Evolutionary conservation across 2,888 invertebrate species (phyloP).

Genomic region (Dexiosoma caninum): DNA sequence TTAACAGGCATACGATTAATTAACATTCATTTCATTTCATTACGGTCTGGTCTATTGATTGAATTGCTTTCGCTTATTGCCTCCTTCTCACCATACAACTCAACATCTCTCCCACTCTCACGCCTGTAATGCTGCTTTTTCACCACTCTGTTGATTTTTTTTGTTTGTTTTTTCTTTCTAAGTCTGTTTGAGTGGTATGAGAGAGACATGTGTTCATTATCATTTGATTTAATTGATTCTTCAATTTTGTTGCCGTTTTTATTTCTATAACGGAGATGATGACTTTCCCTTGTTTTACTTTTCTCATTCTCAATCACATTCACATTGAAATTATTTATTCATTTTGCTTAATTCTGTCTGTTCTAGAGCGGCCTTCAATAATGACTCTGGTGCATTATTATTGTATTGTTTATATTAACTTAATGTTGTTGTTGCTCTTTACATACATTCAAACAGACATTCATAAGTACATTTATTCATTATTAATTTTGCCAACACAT

Average conservation of each 20-base stretch:
- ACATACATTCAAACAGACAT: not conserved
- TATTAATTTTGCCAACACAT: not conserved
- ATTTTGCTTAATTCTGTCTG: not conserved
- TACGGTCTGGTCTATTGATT: slow-evolving; percentile 35
- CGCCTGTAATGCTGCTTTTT: too few relatives aligned
- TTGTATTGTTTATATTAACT: slow-evolving; percentile 26
- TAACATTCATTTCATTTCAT: slow-evolving; percentile 38
- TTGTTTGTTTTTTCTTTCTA: not conserved
- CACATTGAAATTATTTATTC: slow-evolving; percentile 32
- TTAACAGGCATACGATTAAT: slow-evolving; percentile 48
- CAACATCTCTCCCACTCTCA: not conserved
- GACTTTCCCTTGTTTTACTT: not conserved
- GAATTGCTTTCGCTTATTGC: slow-evolving; percentile 4
- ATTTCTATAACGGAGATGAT: not conserved
- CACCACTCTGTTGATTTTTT: not conserved
- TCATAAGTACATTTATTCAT: not conserved
- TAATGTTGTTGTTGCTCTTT: not conserved
- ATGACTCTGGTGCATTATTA: slow-evolving; percentile 34
- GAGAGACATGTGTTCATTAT: slow-evolving; percentile 54
- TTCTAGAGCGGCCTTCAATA: slow-evolving; percentile 36
- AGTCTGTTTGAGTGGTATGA: not conserved
- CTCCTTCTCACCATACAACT: not conserved
- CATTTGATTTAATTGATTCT: slow-evolving; percentile 59
- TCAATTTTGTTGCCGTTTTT: slow-evolving; percentile 12
- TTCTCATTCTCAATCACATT: slow-evolving; percentile 32